phyloP scores from a whole-genome alignment of 2,797 vertebrate species.

The Tympanoctomys barrerae region DNA sequence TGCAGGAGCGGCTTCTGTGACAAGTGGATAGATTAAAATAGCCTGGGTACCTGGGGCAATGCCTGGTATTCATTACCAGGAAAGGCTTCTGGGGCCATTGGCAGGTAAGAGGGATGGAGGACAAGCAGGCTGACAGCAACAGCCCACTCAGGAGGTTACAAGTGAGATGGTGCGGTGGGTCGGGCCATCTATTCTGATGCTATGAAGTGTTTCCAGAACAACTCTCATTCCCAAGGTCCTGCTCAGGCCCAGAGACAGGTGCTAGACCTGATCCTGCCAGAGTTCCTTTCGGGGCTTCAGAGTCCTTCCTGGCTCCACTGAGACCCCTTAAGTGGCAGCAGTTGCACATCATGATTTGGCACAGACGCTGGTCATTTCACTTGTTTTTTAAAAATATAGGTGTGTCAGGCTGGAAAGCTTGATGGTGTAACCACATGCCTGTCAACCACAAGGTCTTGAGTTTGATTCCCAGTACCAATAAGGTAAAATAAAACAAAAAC shows the following conservation, averaged over 20 bases:
- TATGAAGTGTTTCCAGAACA: conserved; percentile 2
- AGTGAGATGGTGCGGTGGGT: background rate
- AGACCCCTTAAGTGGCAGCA: background rate
- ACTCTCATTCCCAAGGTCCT: background rate
- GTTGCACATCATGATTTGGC: background rate
- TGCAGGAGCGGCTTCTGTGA: background rate
- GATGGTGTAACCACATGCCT: no score
- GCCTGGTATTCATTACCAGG: conserved; percentile 8
- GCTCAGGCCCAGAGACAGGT: background rate
- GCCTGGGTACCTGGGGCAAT: background rate
- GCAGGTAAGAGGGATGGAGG: background rate
- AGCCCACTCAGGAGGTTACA: background rate
- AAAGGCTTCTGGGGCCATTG: background rate
- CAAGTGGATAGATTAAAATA: conserved; percentile 47
- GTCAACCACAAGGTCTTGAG: no score
- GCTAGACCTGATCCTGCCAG: background rate
- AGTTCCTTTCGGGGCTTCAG: background rate
- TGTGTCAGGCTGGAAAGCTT: no score
- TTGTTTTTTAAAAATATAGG: background rate
- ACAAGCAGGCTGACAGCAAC: background rate
- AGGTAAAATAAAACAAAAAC: no score
- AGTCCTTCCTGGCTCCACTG: background rate
- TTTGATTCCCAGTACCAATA: no score
- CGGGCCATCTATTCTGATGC: background rate
- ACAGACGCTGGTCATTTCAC: background rate